Evolutionary conservation across 2,888 invertebrate species (phyloP).

Genomic region (Heliconius ethilla): DNA sequence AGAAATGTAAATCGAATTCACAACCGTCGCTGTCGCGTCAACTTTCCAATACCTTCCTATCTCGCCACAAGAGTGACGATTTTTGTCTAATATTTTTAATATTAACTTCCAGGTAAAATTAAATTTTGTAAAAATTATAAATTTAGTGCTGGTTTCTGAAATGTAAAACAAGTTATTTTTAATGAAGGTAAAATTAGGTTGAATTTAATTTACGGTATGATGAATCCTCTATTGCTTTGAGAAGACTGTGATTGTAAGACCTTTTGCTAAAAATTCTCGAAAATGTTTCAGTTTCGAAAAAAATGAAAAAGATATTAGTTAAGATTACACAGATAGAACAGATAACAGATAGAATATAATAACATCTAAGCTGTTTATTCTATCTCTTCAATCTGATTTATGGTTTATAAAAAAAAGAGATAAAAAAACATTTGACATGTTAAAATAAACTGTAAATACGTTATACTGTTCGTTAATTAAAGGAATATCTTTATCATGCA

Average conservation of each 20-base stretch:
- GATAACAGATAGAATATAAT: too few relatives aligned
- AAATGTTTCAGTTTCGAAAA: too few relatives aligned
- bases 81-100: not conserved
- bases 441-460: too few relatives aligned
- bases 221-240: not conserved
- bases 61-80: not conserved
- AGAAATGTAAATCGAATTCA: not conserved
- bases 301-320: too few relatives aligned
- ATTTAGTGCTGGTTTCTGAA: not conserved
- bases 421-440: too few relatives aligned
- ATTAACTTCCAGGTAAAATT: not conserved
- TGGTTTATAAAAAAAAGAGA: too few relatives aligned
- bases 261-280: not conserved
- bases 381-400: too few relatives aligned
- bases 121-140: not conserved
- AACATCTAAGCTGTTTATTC: too few relatives aligned
- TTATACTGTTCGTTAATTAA: too few relatives aligned
- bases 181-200: not conserved
- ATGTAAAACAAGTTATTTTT: not conserved
- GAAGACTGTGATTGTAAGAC: not conserved
- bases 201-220: constrained; percentile 2
- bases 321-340: too few relatives aligned
- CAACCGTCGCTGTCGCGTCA: not conserved
- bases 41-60: not conserved
- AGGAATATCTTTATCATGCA: too few relatives aligned